Conservation (phyloP, 2,797 vertebrate species). For the Melanotaenia trifasciata region DNA sequence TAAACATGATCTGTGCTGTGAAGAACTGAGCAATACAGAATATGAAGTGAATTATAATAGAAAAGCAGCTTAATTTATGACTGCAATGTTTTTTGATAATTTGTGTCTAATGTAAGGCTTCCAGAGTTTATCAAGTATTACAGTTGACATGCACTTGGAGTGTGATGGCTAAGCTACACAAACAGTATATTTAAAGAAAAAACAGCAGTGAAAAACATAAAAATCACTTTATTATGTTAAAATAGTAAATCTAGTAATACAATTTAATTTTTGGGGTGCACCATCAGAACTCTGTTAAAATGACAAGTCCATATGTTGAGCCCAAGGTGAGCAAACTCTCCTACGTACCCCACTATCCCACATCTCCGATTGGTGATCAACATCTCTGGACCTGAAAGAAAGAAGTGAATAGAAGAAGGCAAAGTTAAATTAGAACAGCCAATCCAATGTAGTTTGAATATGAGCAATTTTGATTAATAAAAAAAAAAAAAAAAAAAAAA, state of each 20-base stretch:
- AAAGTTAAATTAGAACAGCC: no score
- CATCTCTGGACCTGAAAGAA: slow-evolving; percentile 42
- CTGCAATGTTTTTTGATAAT: no score
- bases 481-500: background rate
- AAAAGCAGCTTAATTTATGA: no score
- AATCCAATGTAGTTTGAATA: no score
- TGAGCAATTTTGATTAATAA: background rate
- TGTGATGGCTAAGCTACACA: no score
- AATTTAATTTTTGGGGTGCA: background rate
- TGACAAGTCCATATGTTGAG: slow-evolving; percentile 62
- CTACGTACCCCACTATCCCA: background rate
- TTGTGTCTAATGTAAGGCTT: no score
- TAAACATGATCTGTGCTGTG: no score
- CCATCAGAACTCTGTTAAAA: slow-evolving; percentile 55
- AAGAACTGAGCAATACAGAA: no score
- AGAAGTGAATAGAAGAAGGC: background rate
- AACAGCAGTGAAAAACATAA: background rate
- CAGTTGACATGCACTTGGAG: no score
- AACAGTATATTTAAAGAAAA: background rate
- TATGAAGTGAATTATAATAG: no score
- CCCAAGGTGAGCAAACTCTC: background rate
- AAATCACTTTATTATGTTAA: background rate
- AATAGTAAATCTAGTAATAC: background rate
- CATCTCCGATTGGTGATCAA: slow-evolving; percentile 27
- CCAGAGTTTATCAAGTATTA: no score